Conservation (phyloP, 2,888 invertebrate genomes). For the Entomobrya proxima region DNA sequence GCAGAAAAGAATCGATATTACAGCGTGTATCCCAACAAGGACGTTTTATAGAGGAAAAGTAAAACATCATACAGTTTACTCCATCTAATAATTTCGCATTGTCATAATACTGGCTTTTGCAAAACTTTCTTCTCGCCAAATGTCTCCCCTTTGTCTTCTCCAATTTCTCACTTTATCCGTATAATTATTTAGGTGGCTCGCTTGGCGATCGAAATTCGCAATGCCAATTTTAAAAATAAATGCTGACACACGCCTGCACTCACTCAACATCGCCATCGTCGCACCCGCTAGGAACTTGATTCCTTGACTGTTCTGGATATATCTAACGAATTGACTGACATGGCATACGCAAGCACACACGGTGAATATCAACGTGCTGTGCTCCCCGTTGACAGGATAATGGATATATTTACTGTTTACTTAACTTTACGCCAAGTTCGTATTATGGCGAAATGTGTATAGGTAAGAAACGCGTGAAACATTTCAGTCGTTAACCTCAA, state of each 20-base stretch:
- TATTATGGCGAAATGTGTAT: not conserved
- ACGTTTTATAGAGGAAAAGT: too few species aligned
- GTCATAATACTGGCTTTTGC: too few species aligned
- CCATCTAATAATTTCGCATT: too few species aligned
- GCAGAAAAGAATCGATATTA: not conserved
- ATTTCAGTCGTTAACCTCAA: slow-evolving; percentile 1
- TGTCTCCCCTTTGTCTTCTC: not conserved
- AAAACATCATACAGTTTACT: too few species aligned
- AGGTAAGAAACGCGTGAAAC: not conserved
- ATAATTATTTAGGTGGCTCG: not conserved
- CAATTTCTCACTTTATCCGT: too few species aligned
- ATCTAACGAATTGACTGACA: not conserved
- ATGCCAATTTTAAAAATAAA: not conserved
- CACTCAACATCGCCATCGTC: not conserved
- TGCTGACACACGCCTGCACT: not conserved
- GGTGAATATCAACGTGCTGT: not conserved
- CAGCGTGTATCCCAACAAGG: too few species aligned
- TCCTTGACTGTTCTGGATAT: not conserved
- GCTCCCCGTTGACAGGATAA: not conserved
- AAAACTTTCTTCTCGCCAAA: not conserved
- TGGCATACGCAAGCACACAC: not conserved
- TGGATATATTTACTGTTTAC: not conserved
- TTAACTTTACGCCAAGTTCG: not conserved
- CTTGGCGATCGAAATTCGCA: not conserved
- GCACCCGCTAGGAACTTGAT: not conserved